These are phyloP conservation scores for Helicolenus hilgendorfi DNA, from an alignment of 2,797 vertebrate species.

Conservation along the genomic window DNA sequence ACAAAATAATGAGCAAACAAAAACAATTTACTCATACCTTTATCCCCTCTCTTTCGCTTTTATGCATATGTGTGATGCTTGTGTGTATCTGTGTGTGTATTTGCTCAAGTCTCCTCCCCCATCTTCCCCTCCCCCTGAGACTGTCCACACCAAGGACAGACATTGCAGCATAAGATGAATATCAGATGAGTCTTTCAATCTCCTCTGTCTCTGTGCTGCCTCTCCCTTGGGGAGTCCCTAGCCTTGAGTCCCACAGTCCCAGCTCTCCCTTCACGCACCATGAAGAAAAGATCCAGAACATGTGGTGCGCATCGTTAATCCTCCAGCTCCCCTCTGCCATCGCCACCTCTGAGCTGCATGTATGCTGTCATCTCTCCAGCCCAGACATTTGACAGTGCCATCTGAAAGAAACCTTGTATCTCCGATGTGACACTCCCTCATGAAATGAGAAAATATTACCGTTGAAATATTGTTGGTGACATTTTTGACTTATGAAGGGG, in stretches of 20 bases:
- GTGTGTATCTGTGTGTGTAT: conserved; percentile 42
- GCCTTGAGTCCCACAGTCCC: conserved; percentile 75
- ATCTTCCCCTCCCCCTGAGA: conserved; percentile 24
- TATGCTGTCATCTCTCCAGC: conserved; percentile 59
- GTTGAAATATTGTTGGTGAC: conserved; percentile 25
- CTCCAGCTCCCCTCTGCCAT: conserved; percentile 59
- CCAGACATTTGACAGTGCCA: conserved; percentile 54
- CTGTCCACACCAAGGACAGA: conserved; percentile 77
- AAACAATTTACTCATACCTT: neutral
- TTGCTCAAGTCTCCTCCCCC: conserved; percentile 25
- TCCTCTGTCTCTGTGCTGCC: conserved; percentile 66
- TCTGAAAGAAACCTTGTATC: conserved; percentile 42
- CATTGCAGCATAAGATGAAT: conserved; percentile 83
- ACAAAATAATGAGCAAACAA: neutral
- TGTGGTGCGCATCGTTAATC: conserved; percentile 78
- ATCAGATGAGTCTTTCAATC: conserved; percentile 85
- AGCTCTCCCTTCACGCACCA: conserved; percentile 79
- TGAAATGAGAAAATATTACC: conserved; percentile 36
- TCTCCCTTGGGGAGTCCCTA: conserved; percentile 71
- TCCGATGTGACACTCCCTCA: conserved; percentile 11
- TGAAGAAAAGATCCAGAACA: conserved; percentile 81
- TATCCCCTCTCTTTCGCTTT: neutral
- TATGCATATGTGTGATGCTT: neutral
- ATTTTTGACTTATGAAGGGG: neutral
- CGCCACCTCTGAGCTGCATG: conserved; percentile 47